Base-by-base conservation (phyloP, 2,888 invertebrate species). In the Drosophila mulleri region DNA sequence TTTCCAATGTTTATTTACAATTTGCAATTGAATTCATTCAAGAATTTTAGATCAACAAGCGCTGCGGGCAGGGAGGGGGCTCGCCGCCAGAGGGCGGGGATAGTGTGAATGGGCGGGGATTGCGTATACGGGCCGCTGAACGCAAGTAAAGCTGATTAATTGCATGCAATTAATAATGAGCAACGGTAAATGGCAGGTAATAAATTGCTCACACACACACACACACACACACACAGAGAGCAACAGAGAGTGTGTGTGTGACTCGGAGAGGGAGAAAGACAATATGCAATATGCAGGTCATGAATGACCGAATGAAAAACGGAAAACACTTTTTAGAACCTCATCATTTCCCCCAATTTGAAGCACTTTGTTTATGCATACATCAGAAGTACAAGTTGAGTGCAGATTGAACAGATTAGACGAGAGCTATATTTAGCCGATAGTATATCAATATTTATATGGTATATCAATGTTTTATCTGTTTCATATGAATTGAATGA, bases 101-200 rank as follows among this genome's bases (percentile, higher is more conserved):
- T 39, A 54, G 52, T 52, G 52, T 35, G 52, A 35, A 16, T 37
- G n/a, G 26, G 53, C 12, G 39, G 37, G 47, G 39, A 20, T 2
- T 74, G 67, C 75, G 86, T 82, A 85, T 89, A 82, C 85, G 85
- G 75, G 80, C 67, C 67, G 86, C 72, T 89, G 89, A 75, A 78
- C 90, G 72, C 81, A 88, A 75, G 82, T 66, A 77, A 75, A 88
- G 63, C 81, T 86, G 90, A 86, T 86, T 86, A 90, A 86, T 86
- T 86, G 76, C 89, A 59, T 72, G 83, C 69, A 86, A 86, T 86
- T 88, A 88, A 86, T 86, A 90, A 86, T 88, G 90, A 80, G 76
- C 53, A 84, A 72, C 72, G 86, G 81, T 76, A 86, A 85, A 85
- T 89, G 90, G 86, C 90, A 88, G 90, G 83, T 85, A 88, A 88